A percentile compares a stretch with the other conserved stretches of the same genome.
These are phyloP conservation scores for Malacoctenus gilli DNA, from an alignment of 2,797 vertebrate genomes.

Conservation along the genomic window DNA sequence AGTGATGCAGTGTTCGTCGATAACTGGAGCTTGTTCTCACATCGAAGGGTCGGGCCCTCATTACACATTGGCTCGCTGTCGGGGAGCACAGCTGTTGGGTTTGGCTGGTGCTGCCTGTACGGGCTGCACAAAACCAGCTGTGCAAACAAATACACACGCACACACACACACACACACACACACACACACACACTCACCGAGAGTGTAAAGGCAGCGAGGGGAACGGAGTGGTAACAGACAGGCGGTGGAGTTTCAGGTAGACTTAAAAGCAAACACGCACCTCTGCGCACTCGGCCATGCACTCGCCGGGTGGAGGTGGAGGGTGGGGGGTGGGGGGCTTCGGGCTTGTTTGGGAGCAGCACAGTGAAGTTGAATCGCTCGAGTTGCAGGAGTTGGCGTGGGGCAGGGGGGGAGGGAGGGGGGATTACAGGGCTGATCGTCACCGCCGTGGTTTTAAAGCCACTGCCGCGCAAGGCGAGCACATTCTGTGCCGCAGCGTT, in stretches of 20 bases:
- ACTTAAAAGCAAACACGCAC: slow-evolving; percentile 38
- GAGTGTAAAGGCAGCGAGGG: slow-evolving; percentile 39
- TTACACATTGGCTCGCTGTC: slow-evolving; percentile 61
- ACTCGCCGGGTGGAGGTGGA: too few species aligned
- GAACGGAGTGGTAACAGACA: slow-evolving; percentile 41
- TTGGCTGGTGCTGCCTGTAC: slow-evolving; percentile 62
- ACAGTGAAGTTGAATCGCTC: slow-evolving; percentile 32
- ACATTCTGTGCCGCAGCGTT: slow-evolving; percentile 34
- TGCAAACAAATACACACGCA: slow-evolving; percentile 69
- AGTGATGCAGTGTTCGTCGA: slow-evolving; percentile 48
- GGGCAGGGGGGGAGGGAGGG: not conserved
- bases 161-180: slow-evolving; percentile 60
- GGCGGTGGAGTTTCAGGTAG: slow-evolving; percentile 44
- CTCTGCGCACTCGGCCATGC: slow-evolving; percentile 3
- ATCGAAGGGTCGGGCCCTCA: slow-evolving; percentile 65
- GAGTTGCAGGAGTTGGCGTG: not conserved
- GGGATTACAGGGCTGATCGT: slow-evolving; percentile 43
- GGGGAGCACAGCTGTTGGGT: slow-evolving; percentile 68
- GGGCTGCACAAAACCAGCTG: slow-evolving; percentile 73
- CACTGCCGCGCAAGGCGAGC: slow-evolving; percentile 27
- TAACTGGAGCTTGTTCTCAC: slow-evolving; percentile 66
- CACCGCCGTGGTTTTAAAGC: slow-evolving; percentile 51
- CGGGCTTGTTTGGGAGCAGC: slow-evolving; percentile 12
- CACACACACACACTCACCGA: slow-evolving; percentile 67
- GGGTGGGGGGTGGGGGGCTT: too few species aligned